Evolutionary conservation across 92 coral and sea anemone species (phyloP).

Genomic region (Montipora capitata): DNA sequence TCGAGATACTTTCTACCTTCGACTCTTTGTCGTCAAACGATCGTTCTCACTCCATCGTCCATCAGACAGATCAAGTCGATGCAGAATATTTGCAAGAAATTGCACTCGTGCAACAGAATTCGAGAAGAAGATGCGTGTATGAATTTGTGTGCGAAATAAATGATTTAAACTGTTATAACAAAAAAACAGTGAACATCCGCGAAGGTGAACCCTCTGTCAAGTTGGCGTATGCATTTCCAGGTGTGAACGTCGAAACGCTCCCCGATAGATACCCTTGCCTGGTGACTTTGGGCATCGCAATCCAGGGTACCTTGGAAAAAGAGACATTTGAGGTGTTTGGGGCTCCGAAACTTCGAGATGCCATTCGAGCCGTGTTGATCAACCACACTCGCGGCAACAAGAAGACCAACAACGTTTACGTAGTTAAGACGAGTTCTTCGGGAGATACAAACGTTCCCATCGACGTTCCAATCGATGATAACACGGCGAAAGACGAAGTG

Average conservation of each 20-base stretch:
- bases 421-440: neutral
- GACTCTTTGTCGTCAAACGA: too few species aligned
- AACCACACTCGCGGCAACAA: neutral
- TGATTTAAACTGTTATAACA: neutral
- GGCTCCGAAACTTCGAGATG: neutral
- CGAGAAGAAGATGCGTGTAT: too few species aligned
- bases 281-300: neutral
- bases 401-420: neutral
- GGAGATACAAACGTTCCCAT: neutral
- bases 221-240: neutral
- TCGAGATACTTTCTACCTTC: too few species aligned
- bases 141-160: too few species aligned
- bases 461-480: constrained; percentile 1
- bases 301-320: neutral
- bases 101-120: too few species aligned
- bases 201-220: neutral
- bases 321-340: constrained; percentile 11
- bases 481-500: neutral
- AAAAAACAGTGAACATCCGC: neutral
- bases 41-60: too few species aligned
- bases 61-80: too few species aligned
- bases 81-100: too few species aligned
- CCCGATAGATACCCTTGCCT: neutral
- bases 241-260: neutral
- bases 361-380: neutral